Evolutionary conservation across 2,113 vertebrate species (phyloP).

Genomic region (Donacobius atricapilla): DNA sequence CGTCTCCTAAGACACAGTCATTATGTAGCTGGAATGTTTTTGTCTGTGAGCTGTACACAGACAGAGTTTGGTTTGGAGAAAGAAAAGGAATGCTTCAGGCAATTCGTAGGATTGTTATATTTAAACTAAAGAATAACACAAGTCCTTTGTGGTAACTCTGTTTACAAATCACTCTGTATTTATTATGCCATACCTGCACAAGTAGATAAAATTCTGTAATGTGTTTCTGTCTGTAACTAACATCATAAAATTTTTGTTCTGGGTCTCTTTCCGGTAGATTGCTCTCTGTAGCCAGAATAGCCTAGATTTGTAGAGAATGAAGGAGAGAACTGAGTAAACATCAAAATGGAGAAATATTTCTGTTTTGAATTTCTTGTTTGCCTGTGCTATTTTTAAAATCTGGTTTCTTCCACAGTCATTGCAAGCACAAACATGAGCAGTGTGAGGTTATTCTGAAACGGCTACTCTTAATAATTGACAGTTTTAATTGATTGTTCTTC

Average conservation of each 20-base stretch:
- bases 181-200: neutral
- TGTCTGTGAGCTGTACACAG: neutral
- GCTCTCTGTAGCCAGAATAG: neutral
- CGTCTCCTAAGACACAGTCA: neutral
- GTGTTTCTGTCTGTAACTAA: neutral
- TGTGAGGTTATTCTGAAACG: neutral
- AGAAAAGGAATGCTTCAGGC: neutral
- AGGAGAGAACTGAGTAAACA: neutral
- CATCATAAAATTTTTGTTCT: neutral
- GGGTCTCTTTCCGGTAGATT: neutral
- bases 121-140: neutral
- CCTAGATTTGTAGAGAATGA: neutral
- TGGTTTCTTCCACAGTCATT: neutral
- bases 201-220: neutral
- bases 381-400: neutral
- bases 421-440: neutral
- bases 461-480: neutral
- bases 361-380: neutral
- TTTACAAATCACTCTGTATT: neutral
- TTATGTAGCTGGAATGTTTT: constrained; percentile 32
- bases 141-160: neutral
- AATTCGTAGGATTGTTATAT: neutral
- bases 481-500: neutral
- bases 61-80: neutral
- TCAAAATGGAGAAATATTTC: neutral